These are phyloP conservation scores for Euwallacea similis DNA, from an alignment of 1,140 invertebrate genomes.

Conservation along the genomic window DNA sequence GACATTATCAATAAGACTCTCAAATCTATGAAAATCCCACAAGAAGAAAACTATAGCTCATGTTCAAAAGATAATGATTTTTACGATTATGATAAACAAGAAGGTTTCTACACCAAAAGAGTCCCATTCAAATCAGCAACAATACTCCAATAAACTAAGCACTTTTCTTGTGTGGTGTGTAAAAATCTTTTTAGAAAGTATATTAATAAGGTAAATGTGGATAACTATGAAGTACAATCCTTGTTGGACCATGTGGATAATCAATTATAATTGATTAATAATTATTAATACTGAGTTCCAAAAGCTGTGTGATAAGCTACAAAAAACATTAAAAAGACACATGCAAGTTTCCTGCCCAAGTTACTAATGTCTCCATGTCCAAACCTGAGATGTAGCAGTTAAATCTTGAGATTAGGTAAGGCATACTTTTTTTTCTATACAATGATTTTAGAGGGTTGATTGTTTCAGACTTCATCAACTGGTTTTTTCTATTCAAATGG, in stretches of 20 bases:
- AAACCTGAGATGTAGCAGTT: slow-evolving; percentile 96
- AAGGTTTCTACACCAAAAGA: too few species aligned
- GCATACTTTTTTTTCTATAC: neutral
- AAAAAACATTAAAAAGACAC: slow-evolving; percentile 96
- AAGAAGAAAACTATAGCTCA: too few species aligned
- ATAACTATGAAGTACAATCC: slow-evolving; percentile 73
- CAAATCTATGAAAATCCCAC: too few species aligned
- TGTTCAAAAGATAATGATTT: slow-evolving; percentile 40
- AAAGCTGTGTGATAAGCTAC: slow-evolving; percentile 94
- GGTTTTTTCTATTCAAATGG: slow-evolving; percentile 97
- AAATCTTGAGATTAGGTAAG: slow-evolving; percentile 85
- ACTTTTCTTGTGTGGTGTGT: too few species aligned
- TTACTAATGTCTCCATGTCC: slow-evolving; percentile 83
- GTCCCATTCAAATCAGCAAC: too few species aligned
- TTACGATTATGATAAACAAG: slow-evolving; percentile 48
- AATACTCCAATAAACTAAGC: too few species aligned
- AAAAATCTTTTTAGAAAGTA: too few species aligned
- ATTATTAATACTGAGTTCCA: slow-evolving; percentile 99
- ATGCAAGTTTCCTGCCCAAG: slow-evolving; percentile 76
- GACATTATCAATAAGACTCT: neutral
- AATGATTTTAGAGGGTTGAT: neutral
- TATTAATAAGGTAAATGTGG: too few species aligned
- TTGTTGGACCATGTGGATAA: slow-evolving; percentile 67
- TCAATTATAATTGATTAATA: slow-evolving; percentile 67
- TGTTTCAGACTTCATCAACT: slow-evolving; percentile 76